Percentiles rank a stretch among this genome's conserved stretches.
Conservation (phyloP, 2,797 vertebrate genomes). For the Bryconaethiops microstoma region DNA sequence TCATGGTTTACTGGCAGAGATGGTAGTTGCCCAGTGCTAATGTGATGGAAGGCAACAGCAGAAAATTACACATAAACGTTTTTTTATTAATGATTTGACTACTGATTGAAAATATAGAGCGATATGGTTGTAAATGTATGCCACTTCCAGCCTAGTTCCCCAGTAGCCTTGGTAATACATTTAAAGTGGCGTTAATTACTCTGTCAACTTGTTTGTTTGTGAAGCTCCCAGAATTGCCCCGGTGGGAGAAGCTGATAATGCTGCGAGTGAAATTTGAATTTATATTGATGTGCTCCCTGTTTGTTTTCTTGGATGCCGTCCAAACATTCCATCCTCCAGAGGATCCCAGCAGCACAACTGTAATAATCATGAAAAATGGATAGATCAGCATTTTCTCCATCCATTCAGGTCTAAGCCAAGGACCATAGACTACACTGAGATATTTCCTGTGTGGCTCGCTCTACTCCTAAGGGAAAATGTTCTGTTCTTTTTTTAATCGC, state of each 20-base stretch:
- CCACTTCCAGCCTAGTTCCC: background rate
- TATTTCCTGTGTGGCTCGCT: constrained; percentile 9
- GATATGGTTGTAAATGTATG: background rate
- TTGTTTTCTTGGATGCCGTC: constrained; percentile 39
- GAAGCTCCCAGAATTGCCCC: constrained; percentile 22
- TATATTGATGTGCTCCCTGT: constrained; percentile 21
- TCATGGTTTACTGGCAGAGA: background rate
- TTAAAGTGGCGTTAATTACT: constrained; percentile 47
- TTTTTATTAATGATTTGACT: background rate
- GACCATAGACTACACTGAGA: background rate
- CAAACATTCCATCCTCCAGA: constrained; percentile 31
- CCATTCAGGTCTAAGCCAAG: constrained; percentile 22
- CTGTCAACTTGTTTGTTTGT: constrained; percentile 44
- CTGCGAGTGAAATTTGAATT: constrained; percentile 31
- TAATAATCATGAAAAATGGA: constrained; percentile 39
- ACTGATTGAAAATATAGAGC: background rate
- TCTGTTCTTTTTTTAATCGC: constrained; percentile 17
- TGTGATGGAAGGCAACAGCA: background rate
- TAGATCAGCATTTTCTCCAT: constrained; percentile 19
- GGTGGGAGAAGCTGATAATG: constrained; percentile 29
- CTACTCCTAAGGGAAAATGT: constrained; percentile 24
- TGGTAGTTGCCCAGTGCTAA: background rate
- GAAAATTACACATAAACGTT: too few species aligned
- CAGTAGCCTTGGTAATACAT: constrained; percentile 6
- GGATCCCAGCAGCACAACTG: constrained; percentile 35